A percentile compares a stretch with the other conserved stretches of the same genome.
phyloP scores from a whole-genome alignment of 2,797 vertebrate genomes.

The Enteromius trimaculatus region DNA sequence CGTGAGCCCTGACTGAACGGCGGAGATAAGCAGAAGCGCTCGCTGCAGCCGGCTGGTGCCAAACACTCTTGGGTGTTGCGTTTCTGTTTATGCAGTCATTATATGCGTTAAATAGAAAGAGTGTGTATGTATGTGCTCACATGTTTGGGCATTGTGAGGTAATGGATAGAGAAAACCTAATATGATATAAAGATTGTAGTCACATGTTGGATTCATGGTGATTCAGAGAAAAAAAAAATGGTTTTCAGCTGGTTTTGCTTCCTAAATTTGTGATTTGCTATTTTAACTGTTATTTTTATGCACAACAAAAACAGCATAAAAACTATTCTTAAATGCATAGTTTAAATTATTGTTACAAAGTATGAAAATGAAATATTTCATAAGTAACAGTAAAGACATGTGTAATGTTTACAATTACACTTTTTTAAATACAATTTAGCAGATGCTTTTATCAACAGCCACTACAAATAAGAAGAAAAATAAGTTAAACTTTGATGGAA shows the following conservation, averaged over 20 bases:
- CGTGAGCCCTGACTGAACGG: conserved; percentile 78
- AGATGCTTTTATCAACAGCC: not conserved
- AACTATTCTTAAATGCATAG: not conserved
- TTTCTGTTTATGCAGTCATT: conserved; percentile 42
- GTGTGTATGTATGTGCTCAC: not conserved
- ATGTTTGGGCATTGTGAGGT: conserved; percentile 1
- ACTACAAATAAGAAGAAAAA: not conserved
- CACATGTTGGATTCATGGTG: not conserved
- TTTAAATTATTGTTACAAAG: not conserved
- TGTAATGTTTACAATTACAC: not conserved
- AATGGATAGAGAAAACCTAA: conserved; percentile 4
- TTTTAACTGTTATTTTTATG: not conserved
- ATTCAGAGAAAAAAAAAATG: not conserved
- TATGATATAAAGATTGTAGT: not conserved
- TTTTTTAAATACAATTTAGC: not conserved
- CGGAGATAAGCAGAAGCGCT: conserved; percentile 78
- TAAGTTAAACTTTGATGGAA: not conserved
- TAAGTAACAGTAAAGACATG: not conserved
- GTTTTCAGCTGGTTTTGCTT: not conserved
- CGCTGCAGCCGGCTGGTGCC: conserved; percentile 59
- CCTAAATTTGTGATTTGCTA: not conserved
- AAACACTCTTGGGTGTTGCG: conserved; percentile 40
- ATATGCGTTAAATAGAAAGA: conserved; percentile 5
- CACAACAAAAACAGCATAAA: not conserved
- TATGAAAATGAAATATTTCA: not conserved